Evolutionary conservation across 2,797 vertebrate species (phyloP), one percentile per base, ranked within the genome.

Genomic region (Bufotes viridis): DNA sequence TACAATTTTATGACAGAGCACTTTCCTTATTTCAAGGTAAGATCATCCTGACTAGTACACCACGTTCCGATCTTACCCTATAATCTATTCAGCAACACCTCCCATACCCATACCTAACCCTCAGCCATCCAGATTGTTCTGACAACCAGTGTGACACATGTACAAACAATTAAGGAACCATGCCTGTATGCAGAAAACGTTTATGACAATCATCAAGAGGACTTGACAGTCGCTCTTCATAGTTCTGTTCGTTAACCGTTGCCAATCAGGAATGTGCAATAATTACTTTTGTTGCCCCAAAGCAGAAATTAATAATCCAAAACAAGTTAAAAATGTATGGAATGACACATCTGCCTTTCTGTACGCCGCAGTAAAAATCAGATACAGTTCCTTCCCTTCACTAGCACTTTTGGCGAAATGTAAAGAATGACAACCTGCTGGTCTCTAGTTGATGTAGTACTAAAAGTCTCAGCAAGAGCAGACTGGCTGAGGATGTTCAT

Each of bases 1-100:
- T 99, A 99, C 95, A 98, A 97, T 93, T 99, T 99, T 94, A 99
- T 99, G 97, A 99, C 97, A 0, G 97, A 99, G 90, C 96, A 99
- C 92, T 99, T 99, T 86, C 98, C 98, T 34, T 99, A 99, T 90
- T 99, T 99, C 90, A 99, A 99, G 98, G 98, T 99, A 93, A 94
- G 93, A 49, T 24, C 74, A n/a, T 22, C 61, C 24, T 18, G 24
- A 22, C 29, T 49, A 65, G 34, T 65, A 65, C 42, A 81, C 60
- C 63, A n/a, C 57, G 24, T 60, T 51, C 49, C n/a, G 14, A 75
- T n/a, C 24, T 65, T 57, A 51, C 51, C 49, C 75, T 69, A 69
- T 67, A 42, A 80, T 34, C 26, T 70, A 49, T 81, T 61, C 55
- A 10, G 57, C 17, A 70, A 22, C 24, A 58, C 58, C 26, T 72